phyloP scores from a whole-genome alignment of 1,140 invertebrate genomes.

The Colletes gigas region DNA sequence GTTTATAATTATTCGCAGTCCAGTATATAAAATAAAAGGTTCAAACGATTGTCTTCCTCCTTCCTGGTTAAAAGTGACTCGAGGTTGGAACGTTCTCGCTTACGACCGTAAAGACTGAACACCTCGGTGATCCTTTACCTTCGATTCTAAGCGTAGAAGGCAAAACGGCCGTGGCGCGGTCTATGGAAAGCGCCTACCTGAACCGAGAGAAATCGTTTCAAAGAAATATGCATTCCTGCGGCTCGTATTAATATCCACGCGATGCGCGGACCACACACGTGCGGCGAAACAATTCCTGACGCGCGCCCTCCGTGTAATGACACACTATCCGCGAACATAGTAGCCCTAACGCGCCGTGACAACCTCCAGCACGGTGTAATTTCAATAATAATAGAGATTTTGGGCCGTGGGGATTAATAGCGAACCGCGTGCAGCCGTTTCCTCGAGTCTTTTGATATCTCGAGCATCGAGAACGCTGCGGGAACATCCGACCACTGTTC shows the following conservation, averaged over 20 bases:
- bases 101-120: neutral
- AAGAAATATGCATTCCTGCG: slow-evolving; percentile 12
- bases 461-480: slow-evolving; percentile 2
- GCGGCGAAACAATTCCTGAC: slow-evolving; percentile 55
- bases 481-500: slow-evolving; percentile 9
- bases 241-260: slow-evolving; percentile 44
- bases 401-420: slow-evolving; percentile 50
- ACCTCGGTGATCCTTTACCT: neutral
- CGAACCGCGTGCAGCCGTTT: neutral
- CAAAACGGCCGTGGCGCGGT: neutral
- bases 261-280: slow-evolving; percentile 67
- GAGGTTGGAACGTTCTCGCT: neutral
- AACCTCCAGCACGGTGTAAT: slow-evolving; percentile 62
- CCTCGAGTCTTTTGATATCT: slow-evolving; percentile 28
- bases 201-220: slow-evolving; percentile 19
- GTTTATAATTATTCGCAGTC: too few species aligned
- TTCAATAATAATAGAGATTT: slow-evolving; percentile 74
- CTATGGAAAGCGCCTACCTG: neutral
- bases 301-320: slow-evolving; percentile 58
- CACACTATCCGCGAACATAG: slow-evolving; percentile 53
- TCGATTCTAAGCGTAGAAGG: neutral
- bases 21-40: too few species aligned
- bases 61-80: neutral
- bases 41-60: neutral
- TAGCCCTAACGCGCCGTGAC: slow-evolving; percentile 62